These are phyloP conservation scores for Lipophrys pholis DNA, from an alignment of 2,113 vertebrate genomes.

Conservation along the genomic window DNA sequence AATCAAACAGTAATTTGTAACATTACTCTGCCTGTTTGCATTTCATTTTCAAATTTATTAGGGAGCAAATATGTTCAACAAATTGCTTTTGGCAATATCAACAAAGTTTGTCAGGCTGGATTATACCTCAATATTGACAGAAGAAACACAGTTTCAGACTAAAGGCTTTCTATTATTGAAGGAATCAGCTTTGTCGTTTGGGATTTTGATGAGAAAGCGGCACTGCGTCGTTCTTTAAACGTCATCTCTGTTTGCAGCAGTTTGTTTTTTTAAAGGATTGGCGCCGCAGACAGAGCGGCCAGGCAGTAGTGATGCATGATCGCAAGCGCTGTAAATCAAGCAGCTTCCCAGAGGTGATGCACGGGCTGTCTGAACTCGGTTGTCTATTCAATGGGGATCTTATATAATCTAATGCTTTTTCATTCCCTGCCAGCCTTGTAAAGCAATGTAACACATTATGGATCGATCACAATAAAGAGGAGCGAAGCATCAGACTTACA, in stretches of 20 bases:
- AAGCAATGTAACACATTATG: slow-evolving; percentile 29
- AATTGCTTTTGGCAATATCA: slow-evolving; percentile 57
- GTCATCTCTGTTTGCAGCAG: neutral
- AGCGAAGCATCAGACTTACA: slow-evolving; percentile 15
- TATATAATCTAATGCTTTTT: slow-evolving; percentile 5
- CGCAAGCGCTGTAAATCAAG: neutral
- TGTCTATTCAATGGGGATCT: slow-evolving; percentile 1
- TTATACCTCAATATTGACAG: slow-evolving; percentile 14
- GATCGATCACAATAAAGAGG: slow-evolving; percentile 28
- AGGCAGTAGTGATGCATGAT: neutral
- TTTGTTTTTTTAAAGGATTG: slow-evolving; percentile 21
- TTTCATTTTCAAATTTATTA: slow-evolving; percentile 59
- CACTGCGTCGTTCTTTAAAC: neutral
- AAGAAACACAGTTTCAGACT: slow-evolving; percentile 15
- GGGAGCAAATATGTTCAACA: slow-evolving; percentile 50
- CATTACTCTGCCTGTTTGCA: slow-evolving; percentile 44
- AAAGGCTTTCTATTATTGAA: slow-evolving; percentile 4
- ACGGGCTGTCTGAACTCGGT: slow-evolving; percentile 7
- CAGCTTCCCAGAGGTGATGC: neutral
- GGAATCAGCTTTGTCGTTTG: slow-evolving; percentile 12
- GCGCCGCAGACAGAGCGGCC: neutral
- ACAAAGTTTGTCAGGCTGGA: slow-evolving; percentile 26
- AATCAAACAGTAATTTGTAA: slow-evolving; percentile 56
- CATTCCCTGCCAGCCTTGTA: slow-evolving; percentile 1
- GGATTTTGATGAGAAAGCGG: neutral